Percentiles rank a stretch among this genome's conserved stretches.
Conservation (phyloP, 2,888 invertebrate species). For the Anticlea derivata region DNA sequence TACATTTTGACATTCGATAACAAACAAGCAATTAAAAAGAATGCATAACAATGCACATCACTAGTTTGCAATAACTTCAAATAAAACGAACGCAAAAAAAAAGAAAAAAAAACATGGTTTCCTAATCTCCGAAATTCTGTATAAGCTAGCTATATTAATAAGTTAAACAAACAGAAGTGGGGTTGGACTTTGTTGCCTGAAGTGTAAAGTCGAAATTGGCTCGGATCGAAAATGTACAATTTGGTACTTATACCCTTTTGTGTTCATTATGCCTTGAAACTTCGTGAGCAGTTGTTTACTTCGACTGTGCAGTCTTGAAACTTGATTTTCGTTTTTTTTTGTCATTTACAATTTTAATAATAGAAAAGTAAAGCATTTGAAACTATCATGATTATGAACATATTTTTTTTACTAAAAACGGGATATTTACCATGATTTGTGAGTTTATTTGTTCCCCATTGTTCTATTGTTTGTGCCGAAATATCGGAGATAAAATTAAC, state of each 20-base stretch:
- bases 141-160: conserved; percentile 74
- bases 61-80: conserved; percentile 42
- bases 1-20: neutral
- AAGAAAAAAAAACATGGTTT: conserved; percentile 62
- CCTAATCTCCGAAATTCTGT: conserved; percentile 78
- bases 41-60: conserved; percentile 16
- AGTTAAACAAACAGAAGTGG: conserved; percentile 55
- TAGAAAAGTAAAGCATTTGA: too few relatives aligned
- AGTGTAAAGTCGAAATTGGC: conserved; percentile 40
- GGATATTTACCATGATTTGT: too few relatives aligned
- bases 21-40: neutral
- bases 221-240: conserved; percentile 36
- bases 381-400: too few relatives aligned
- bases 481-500: too few relatives aligned
- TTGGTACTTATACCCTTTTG: conserved; percentile 58
- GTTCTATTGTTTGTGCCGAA: too few relatives aligned
- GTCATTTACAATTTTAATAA: too few relatives aligned
- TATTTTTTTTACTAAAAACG: too few relatives aligned
- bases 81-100: conserved; percentile 46
- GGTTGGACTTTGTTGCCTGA: conserved; percentile 25
- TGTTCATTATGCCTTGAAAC: conserved; percentile 55
- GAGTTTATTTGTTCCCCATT: too few relatives aligned
- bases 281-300: conserved; percentile 67
- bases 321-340: conserved; percentile 43
- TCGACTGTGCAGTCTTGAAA: conserved; percentile 54